Base-by-base conservation (phyloP, 2,797 vertebrate genomes). In the Rhyacichthys aspro region DNA sequence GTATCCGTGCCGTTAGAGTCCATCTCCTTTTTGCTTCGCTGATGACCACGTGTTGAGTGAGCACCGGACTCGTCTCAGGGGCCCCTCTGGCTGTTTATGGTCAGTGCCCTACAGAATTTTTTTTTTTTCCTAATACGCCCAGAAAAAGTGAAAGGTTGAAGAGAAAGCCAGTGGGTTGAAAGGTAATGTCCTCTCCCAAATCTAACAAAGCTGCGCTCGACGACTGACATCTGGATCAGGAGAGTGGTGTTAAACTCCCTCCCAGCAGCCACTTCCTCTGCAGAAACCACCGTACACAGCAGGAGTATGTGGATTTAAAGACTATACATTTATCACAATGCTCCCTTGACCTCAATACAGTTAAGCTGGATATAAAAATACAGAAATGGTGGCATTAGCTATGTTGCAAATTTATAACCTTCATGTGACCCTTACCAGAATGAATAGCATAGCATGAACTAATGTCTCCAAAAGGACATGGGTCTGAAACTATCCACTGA, bases 21-120 rank as follows among this genome's bases (percentile, higher is more conserved):
- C 59, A 63, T 50, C 63, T 50, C 16, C 3, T 16, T 39, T 45
- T 59, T n/a, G 3, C 58, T 59, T 15, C 55, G 59, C 61, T 53
- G 58, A 71, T 74, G 50, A 37, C 50, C 79, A 82, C 64, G 79
- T 82, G 78, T 72, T 68, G 78, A 76, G 58, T 62, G 78, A 86
- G 59, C 49, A 67, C 63, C 54, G 59, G 52, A 56, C 42, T 8
- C 38, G 11, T 65, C 66, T 44, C 50, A 0, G 12, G 16, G 43
- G 50, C 41, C 56, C 42, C 48, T 19, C 53, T 57, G 2, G 41
- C 49, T 43, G 41, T 70, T 58, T 14, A 59, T 39, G 53, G 50
- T 78, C 72, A 56, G 15, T 59, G 46, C 18, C 18, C 3, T 43
- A 19, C 61, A 66, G 17, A 5, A 5, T 28, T 28, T n/a, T n/a